Evolutionary conservation across 2,797 vertebrate species (phyloP).

Genomic region (Labroides dimidiatus): DNA sequence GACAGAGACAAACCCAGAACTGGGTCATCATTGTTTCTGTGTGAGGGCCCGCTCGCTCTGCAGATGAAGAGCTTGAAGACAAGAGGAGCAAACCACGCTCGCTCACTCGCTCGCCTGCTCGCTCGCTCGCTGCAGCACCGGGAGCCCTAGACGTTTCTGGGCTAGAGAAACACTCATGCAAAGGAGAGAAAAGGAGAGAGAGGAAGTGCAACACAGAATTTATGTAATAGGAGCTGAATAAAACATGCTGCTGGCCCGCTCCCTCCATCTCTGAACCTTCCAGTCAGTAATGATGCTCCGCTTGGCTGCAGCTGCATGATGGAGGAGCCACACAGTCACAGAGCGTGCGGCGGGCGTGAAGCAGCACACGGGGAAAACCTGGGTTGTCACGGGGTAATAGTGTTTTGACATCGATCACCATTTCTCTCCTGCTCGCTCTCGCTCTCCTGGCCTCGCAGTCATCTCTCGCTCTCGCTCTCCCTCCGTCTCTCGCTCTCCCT

Average conservation of each 20-base stretch:
- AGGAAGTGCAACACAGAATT: conserved; percentile 64
- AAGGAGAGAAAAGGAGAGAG: conserved; percentile 58
- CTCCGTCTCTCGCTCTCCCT: conserved; percentile 48
- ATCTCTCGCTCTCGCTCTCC: conserved; percentile 23
- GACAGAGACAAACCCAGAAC: conserved; percentile 79
- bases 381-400: conserved; percentile 59
- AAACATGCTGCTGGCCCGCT: conserved; percentile 72
- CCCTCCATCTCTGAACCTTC: conserved; percentile 56
- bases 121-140: conserved; percentile 43
- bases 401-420: conserved; percentile 62
- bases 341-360: conserved; percentile 36
- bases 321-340: conserved; percentile 26
- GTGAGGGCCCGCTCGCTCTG: conserved; percentile 71
- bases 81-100: conserved; percentile 63
- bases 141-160: conserved; percentile 76
- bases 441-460: conserved; percentile 48
- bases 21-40: conserved; percentile 83
- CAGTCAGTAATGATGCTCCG: conserved; percentile 42
- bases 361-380: conserved; percentile 45
- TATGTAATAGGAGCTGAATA: conserved; percentile 78
- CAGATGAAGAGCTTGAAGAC: conserved; percentile 80
- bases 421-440: conserved; percentile 43
- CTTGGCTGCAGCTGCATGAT: conserved; percentile 16
- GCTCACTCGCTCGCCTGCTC: too few species aligned
- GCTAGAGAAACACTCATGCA: conserved; percentile 64